Percentiles rank a stretch among this genome's conserved stretches.
These are phyloP conservation scores for Psilopogon haemacephalus DNA, from an alignment of 2,113 vertebrate genomes.

Conservation along the genomic window DNA sequence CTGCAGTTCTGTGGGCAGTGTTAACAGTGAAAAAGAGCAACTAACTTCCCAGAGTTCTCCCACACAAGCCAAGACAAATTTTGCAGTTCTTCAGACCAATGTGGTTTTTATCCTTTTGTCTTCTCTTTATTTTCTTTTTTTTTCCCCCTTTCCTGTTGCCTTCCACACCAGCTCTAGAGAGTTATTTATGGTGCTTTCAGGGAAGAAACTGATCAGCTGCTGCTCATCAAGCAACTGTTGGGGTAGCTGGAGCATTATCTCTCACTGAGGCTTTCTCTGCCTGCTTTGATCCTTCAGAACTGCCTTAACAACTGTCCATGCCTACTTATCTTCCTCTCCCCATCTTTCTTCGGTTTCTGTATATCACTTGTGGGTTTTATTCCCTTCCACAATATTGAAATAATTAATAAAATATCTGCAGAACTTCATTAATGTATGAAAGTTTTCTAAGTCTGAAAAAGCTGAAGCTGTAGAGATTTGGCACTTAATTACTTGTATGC, in stretches of 20 bases:
- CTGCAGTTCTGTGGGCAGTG: slow-evolving; percentile 12
- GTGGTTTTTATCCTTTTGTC: not conserved
- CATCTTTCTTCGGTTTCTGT: not conserved
- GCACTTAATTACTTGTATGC: not conserved
- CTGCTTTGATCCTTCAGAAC: not conserved
- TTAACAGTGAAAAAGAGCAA: not conserved
- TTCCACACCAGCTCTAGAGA: not conserved
- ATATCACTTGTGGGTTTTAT: not conserved
- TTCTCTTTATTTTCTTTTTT: not conserved
- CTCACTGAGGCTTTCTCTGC: not conserved
- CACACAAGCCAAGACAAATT: not conserved
- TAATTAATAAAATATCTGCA: not conserved
- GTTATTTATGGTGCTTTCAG: not conserved
- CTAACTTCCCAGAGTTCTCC: slow-evolving; percentile 18
- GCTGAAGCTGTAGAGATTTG: not conserved
- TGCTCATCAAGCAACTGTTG: not conserved
- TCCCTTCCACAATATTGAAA: not conserved
- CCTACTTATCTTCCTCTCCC: not conserved
- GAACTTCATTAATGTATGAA: not conserved
- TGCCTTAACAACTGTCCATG: not conserved
- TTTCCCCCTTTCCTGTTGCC: not conserved
- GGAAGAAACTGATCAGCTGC: not conserved
- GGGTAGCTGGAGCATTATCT: not conserved
- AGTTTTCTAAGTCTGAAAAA: not conserved
- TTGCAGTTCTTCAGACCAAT: not conserved